Base-by-base conservation (phyloP, 1,140 invertebrate genomes). In the Batillaria attramentaria region DNA sequence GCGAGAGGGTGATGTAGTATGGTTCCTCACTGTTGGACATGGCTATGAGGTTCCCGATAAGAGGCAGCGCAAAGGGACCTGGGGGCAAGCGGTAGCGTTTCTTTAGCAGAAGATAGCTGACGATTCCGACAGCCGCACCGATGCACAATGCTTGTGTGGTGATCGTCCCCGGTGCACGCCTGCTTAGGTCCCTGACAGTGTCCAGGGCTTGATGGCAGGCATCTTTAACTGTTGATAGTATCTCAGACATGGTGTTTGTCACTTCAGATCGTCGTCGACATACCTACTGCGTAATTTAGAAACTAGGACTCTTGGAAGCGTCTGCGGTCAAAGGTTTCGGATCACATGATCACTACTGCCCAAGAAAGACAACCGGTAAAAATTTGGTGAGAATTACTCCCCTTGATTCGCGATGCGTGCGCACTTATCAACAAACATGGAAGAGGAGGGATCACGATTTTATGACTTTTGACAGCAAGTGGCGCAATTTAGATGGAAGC, bases 341-440 rank as follows among this genome's bases (percentile, higher is more conserved):
- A n/a, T n/a, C n/a, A n/a, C n/a, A n/a, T n/a, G n/a, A n/a, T n/a
- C n/a, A n/a, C n/a, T n/a, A n/a, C n/a, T n/a, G n/a, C n/a, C n/a
- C n/a, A n/a, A n/a, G n/a, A n/a, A n/a, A n/a, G n/a, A n/a, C n/a
- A n/a, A n/a, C n/a, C n/a, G n/a, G n/a, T n/a, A n/a, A 46, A n/a
- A 42, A 65, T 41, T 6, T 8, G n/a, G 24, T 37, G 54, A 41
- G 73, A 72, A 68, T 80, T 33, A 20, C 31, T 2, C 78, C 75
- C 79, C 79, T 41, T 81, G 31, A 73, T 4, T 28, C 6, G 54
- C 31, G 69, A 35, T 81, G 79, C 79, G 79, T 76, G 79, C 79
- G 79, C 79, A 81, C 79, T 77, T 81, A 76, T 77, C 79, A 81
- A 81, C 79, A 77, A 81, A 81, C 75, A 81, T 77, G 79, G 79